Percentiles rank a stretch among this genome's conserved stretches.
phyloP scores from a whole-genome alignment of 2,113 vertebrate species.

The Cyanocitta stelleri region DNA sequence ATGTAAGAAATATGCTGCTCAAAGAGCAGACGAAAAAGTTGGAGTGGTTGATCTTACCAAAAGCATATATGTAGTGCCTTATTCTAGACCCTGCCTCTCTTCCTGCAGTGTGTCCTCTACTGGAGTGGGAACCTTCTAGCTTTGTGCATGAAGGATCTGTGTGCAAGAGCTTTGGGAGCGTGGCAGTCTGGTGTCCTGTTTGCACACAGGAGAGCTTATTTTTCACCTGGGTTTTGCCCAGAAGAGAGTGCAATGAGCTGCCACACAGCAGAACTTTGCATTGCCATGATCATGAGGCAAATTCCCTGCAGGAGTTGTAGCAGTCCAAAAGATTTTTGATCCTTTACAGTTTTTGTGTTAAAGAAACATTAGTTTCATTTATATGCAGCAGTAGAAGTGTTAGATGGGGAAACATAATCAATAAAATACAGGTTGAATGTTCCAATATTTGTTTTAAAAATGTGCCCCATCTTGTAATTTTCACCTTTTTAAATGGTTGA shows the following conservation, averaged over 20 bases:
- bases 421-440: slow-evolving; percentile 2
- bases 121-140: not conserved
- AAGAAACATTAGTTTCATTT: not conserved
- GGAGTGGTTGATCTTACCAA: not conserved
- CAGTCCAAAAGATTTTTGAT: not conserved
- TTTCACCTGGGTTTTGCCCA: not conserved
- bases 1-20: slow-evolving; percentile 28
- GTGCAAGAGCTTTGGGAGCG: not conserved
- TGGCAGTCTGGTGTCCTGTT: not conserved
- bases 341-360: not conserved
- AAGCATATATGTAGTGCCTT: not conserved
- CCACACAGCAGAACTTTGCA: not conserved
- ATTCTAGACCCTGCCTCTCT: not conserved
- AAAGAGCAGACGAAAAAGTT: slow-evolving; percentile 5
- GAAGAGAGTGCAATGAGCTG: not conserved
- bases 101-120: not conserved
- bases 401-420: not conserved
- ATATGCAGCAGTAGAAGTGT: not conserved
- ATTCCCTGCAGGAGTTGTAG: not conserved
- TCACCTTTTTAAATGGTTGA: slow-evolving; percentile 39
- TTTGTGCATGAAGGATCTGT: not conserved
- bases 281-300: not conserved
- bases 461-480: slow-evolving; percentile 16
- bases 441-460: slow-evolving; percentile 37
- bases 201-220: not conserved